These are phyloP conservation scores for Mus spicilegus DNA, from an alignment of 2,113 vertebrate species.

Conservation along the genomic window DNA sequence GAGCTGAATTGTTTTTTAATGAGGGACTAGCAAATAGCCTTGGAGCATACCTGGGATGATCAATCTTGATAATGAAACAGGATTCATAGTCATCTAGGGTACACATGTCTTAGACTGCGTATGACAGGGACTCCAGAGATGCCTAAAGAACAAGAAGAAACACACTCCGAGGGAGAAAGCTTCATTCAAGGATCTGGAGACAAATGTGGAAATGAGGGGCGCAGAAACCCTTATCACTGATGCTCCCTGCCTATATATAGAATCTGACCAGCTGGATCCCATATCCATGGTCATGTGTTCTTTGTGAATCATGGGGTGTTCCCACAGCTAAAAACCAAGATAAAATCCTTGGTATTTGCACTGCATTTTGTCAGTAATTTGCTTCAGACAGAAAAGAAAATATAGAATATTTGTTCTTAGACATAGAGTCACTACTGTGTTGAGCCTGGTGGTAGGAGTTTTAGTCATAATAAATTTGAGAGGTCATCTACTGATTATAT, in stretches of 20 bases:
- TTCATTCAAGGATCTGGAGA: not conserved
- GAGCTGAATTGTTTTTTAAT: not conserved
- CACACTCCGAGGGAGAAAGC: not conserved
- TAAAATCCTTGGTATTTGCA: not conserved
- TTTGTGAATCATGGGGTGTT: not conserved
- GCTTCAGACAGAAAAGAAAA: not conserved
- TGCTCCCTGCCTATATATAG: too few relatives aligned
- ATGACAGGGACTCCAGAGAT: not conserved
- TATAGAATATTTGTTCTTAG: not conserved
- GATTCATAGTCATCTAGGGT: too few relatives aligned
- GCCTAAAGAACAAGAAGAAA: not conserved
- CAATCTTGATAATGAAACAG: too few relatives aligned
- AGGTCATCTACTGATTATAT: not conserved
- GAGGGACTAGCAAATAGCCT: not conserved
- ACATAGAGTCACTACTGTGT: too few relatives aligned
- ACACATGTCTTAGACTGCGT: rapidly evolving
- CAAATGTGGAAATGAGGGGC: too few relatives aligned
- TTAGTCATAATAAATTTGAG: not conserved
- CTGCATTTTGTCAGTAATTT: not conserved
- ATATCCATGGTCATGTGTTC: not conserved
- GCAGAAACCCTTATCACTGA: not conserved
- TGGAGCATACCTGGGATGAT: not conserved
- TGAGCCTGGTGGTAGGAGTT: not conserved
- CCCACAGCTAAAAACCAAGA: not conserved
- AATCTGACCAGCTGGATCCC: not conserved